Percentiles rank a stretch among this genome's conserved stretches.
phyloP scores from a whole-genome alignment of 2,888 invertebrate genomes.

The Caenorhabditis sp. region DNA sequence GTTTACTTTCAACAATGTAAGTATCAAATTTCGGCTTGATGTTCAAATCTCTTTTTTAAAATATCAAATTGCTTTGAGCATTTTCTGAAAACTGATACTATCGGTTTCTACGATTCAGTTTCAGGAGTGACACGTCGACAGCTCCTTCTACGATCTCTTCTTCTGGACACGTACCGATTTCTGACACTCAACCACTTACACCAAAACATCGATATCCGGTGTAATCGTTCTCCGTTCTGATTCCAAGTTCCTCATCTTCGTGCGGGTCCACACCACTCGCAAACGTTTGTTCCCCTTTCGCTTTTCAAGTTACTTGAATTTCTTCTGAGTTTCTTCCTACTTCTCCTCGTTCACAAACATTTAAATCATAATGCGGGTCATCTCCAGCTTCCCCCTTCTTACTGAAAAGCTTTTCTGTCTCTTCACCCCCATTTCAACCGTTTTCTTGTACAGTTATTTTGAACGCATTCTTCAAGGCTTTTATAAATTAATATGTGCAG shows the following conservation, averaged over 20 bases:
- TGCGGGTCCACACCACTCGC: conserved; percentile 46
- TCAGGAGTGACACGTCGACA: conserved; percentile 74
- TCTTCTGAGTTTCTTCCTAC: not conserved
- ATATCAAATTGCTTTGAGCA: not conserved
- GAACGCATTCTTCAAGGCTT: not conserved
- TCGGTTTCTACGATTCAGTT: conserved; percentile 3
- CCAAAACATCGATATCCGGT: conserved; percentile 60
- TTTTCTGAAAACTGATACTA: not conserved
- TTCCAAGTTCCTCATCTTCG: conserved; percentile 21
- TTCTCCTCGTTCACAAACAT: conserved; percentile 34
- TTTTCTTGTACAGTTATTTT: conserved; percentile 53
- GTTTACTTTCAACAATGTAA: conserved; percentile 73
- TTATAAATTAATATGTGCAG: conserved; percentile 4
- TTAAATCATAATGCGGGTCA: conserved; percentile 56
- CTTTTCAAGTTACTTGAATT: too few relatives aligned
- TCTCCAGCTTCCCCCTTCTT: conserved; percentile 44
- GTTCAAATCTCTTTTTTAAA: not conserved
- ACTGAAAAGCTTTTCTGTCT: conserved; percentile 42
- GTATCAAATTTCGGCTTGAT: conserved; percentile 13
- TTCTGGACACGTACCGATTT: conserved; percentile 71
- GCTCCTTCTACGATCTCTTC: conserved; percentile 72
- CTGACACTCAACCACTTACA: conserved; percentile 74
- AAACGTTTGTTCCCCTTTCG: not conserved
- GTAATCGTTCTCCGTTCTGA: conserved; percentile 5
- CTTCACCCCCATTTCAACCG: conserved; percentile 5